Base-by-base conservation (phyloP, 1,140 invertebrate species). In the Macrosteles quadrilineatus region DNA sequence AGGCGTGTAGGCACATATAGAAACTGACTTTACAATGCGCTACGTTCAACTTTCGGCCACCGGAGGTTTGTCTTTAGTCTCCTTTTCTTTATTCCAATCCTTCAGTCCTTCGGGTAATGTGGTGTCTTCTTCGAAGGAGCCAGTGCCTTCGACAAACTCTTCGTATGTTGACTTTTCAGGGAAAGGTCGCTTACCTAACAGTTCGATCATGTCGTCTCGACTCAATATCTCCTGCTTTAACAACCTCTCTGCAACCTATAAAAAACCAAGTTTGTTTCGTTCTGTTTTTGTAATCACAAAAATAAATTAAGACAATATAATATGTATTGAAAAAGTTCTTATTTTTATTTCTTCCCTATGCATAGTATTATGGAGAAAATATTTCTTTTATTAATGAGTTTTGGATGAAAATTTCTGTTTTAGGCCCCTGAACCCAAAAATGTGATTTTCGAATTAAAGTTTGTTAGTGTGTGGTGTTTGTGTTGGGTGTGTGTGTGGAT, bases 121-220 rank as follows among this genome's bases (percentile, higher is more conserved):
- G 0, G 97, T 98, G 76, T 99, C 94, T 81, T 99, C 98, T 76
- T 99, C 97, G 74, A 98, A 90, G 0, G 96, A 98, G 19, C 98
- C 98, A 14, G 98, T 99, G 0, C 97, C 98, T 83, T 97, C 97
- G 0, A 99, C 98, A 83, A 99, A 99, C 78, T 99, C 93, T 84
- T 99, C 98, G 79, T 99, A 99, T 3, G 98, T 99, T 17, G 97
- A 97, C 83, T 99, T 99, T 82, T 99, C 98, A 29, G 91, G 90
- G 88, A 99, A 99, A 0, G 98, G 98, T 74, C 98, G 83, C 50
- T 88, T 84, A 3, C 98, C 98, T 1, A 99, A 83, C 4, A 99
- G 80, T 81, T 99, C 96, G 71, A 99, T 95, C 96, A 99, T 98
- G 77, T 99, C 98, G 31, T 98, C 95, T 71, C 98, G 88, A 77